phyloP scores from a whole-genome alignment of 2,797 vertebrate species.

The Urophycis tenuis region DNA sequence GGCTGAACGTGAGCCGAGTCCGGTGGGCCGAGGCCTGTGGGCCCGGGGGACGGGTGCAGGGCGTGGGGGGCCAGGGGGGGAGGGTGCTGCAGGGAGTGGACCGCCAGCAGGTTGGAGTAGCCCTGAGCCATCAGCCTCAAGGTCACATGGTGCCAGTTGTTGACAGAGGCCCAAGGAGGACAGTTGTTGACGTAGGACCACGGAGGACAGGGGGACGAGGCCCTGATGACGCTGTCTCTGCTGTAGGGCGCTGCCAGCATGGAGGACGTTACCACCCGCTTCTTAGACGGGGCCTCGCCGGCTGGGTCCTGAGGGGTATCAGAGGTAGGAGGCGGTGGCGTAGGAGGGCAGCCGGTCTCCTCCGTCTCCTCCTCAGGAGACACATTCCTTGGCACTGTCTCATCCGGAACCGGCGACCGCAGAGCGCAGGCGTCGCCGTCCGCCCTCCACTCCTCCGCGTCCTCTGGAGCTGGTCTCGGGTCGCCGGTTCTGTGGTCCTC shows the following conservation, averaged over 20 bases:
- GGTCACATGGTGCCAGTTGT: slow-evolving; percentile 53
- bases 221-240: slow-evolving; percentile 54
- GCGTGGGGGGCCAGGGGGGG: slow-evolving; percentile 48
- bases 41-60: slow-evolving; percentile 43
- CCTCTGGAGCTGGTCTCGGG: no score
- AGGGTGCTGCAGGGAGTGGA: slow-evolving; percentile 46
- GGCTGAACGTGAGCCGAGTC: slow-evolving; percentile 26
- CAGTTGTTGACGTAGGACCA: slow-evolving; percentile 35
- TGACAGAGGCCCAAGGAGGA: slow-evolving; percentile 41
- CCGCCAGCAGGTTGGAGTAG: slow-evolving; percentile 53
- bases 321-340: slow-evolving; percentile 21
- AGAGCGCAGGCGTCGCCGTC: no score
- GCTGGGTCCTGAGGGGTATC: slow-evolving; percentile 21
- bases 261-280: slow-evolving; percentile 34
- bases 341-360: background rate
- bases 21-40: slow-evolving; percentile 41
- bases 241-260: slow-evolving; percentile 12
- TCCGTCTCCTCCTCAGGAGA: slow-evolving; percentile 8
- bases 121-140: slow-evolving; percentile 53
- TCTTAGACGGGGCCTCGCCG: slow-evolving; percentile 23
- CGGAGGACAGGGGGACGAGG: slow-evolving; percentile 32
- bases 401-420: slow-evolving; percentile 6
- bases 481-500: no score
- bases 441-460: background rate
- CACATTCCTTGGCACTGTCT: slow-evolving; percentile 5